Evolutionary conservation across 2,113 vertebrate genomes (phyloP).

Genomic region (Mesembrinibis cayennensis): DNA sequence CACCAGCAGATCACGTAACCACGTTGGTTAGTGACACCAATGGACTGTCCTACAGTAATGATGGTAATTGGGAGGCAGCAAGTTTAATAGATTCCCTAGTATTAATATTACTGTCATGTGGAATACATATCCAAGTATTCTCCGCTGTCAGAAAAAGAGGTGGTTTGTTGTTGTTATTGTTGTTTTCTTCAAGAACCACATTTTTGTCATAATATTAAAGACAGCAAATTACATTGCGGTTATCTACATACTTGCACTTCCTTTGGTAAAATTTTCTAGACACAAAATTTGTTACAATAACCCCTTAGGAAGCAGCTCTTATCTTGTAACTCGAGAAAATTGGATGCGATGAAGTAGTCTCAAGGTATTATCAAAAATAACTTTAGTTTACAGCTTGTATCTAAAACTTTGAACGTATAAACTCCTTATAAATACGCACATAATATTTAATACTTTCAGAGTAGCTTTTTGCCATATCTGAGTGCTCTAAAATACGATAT

Average conservation of each 20-base stretch:
- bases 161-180: neutral
- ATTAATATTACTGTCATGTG: neutral
- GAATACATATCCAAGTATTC: neutral
- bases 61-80: neutral
- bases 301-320: neutral
- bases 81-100: neutral
- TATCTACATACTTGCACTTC: neutral
- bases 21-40: rapidly evolving
- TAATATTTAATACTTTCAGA: neutral
- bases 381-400: neutral
- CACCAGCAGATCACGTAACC: neutral
- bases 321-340: neutral
- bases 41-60: neutral
- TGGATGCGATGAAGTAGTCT: neutral
- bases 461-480: neutral
- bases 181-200: neutral
- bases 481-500: neutral
- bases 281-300: neutral
- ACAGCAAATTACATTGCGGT: rapidly evolving
- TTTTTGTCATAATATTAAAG: neutral
- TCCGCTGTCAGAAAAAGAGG: neutral
- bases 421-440: neutral
- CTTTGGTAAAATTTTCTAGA: neutral
- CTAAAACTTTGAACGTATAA: neutral
- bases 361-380: neutral